Base-by-base conservation (phyloP, 2,113 vertebrate genomes). In the Uria lomvia region DNA sequence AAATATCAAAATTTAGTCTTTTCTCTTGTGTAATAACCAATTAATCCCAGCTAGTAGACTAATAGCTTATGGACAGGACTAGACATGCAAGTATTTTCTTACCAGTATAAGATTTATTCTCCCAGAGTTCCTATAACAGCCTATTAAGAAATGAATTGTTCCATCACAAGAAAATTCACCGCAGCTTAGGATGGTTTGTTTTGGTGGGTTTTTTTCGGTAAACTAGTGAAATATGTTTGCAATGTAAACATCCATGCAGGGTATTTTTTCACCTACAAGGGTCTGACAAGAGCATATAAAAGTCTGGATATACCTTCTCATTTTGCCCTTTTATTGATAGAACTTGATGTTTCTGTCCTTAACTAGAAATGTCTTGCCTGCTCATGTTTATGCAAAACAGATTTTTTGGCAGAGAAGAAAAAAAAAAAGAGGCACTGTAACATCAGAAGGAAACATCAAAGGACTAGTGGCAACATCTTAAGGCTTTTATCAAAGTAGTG, bases 401-500 rank as follows among this genome's bases (percentile, higher is more conserved):
- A 97, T 73, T 97, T 98, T 98, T 97, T 94, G 65, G 92, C 80
- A 86, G 47, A 55, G 21, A 82, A 75, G 26, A 5, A 89, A 78
- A 91, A 8, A 87, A 87, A 94, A 77, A 86, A 87, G 81, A 98
- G 68, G 88, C 96, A 86, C 94, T 96, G 92, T 92, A 98, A 98
- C 98, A 98, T 98, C 98, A 98, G 98, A 98, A 96, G 90, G 93
- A 98, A 98, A 98, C 97, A 98, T 98, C 98, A 98, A 98, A 98
- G 98, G 88, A 92, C 95, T 96, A 88, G 97, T 97, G 94, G 96
- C 95, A 98, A 95, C 96, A 95, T 98, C 98, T 98, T 97, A 98
- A 95, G 97, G 94, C 97, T 98, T 98, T 98, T 98, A 98, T 98
- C 97, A 98, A 98, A 98, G 98, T 96, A 98, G 97, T 98, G 70